Evolutionary conservation across 2,113 vertebrate genomes (phyloP).

Genomic region (Peromyscus leucopus): DNA sequence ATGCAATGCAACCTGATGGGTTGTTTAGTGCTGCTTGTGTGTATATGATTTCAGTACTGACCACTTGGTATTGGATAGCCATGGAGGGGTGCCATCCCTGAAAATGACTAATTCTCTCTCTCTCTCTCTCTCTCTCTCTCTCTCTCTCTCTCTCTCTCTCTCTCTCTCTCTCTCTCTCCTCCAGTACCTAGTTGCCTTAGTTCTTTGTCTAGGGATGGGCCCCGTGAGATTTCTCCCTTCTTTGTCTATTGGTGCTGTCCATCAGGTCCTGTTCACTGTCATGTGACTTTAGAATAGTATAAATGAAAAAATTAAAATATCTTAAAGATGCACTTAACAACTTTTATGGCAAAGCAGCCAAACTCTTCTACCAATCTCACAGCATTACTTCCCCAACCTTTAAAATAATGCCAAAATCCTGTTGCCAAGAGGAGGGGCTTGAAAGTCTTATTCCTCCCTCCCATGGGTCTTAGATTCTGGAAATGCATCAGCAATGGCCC

Average conservation of each 20-base stretch:
- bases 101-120: neutral
- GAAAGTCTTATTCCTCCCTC: neutral
- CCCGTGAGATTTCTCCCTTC: neutral
- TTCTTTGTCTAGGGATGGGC: neutral
- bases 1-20: neutral
- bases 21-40: neutral
- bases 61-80: neutral
- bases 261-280: neutral
- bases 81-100: neutral
- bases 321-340: neutral
- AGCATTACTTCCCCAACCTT: neutral
- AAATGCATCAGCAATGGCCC: neutral
- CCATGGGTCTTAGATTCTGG: neutral
- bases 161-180: neutral
- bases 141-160: no score
- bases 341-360: neutral
- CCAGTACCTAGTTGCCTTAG: neutral
- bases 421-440: neutral
- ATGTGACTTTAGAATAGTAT: neutral
- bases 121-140: neutral
- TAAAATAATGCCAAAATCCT: neutral
- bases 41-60: neutral
- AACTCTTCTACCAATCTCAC: neutral
- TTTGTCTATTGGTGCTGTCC: rapidly evolving
- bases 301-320: neutral